These are phyloP conservation scores for Dasypus novemcinctus DNA, from an alignment of 2,113 vertebrate species.

Conservation along the genomic window DNA sequence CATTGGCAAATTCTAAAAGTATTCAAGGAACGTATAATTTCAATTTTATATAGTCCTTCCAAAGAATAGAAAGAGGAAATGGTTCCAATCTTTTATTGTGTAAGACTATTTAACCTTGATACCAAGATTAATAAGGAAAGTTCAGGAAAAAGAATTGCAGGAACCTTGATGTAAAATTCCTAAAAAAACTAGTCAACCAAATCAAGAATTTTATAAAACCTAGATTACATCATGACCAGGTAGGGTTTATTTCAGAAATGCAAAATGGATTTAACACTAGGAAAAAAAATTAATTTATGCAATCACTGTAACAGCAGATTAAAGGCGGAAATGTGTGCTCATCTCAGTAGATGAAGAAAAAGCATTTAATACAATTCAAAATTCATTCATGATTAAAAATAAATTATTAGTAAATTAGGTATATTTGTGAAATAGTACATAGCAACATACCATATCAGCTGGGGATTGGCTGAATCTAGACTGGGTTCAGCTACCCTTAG, in stretches of 20 bases:
- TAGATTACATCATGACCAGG: not conserved
- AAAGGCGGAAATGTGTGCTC: not conserved
- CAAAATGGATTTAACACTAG: conserved; percentile 21
- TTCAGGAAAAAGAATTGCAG: conserved; percentile 2
- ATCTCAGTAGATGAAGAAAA: not conserved
- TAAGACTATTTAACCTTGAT: not conserved
- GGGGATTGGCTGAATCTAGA: not conserved
- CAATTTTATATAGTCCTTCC: not conserved
- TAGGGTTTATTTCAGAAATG: conserved; percentile 33
- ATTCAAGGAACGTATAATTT: conserved; percentile 1
- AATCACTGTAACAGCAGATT: conserved; percentile 7
- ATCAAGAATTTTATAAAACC: conserved; percentile 38
- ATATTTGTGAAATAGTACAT: not conserved
- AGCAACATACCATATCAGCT: not conserved
- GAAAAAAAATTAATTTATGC: conserved; percentile 18
- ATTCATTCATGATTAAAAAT: not conserved
- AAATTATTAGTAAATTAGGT: not conserved
- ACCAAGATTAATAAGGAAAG: not conserved
- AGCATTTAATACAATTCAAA: not conserved
- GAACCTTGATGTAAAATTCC: not conserved
- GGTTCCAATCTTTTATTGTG: not conserved
- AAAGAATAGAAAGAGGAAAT: not conserved
- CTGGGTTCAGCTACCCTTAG: not conserved
- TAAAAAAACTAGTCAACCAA: conserved; percentile 46
- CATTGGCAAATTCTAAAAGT: not conserved